Base-by-base conservation (phyloP, 37 sponge, comb jelly and placozoan species). In the Haliclona indistincta region DNA sequence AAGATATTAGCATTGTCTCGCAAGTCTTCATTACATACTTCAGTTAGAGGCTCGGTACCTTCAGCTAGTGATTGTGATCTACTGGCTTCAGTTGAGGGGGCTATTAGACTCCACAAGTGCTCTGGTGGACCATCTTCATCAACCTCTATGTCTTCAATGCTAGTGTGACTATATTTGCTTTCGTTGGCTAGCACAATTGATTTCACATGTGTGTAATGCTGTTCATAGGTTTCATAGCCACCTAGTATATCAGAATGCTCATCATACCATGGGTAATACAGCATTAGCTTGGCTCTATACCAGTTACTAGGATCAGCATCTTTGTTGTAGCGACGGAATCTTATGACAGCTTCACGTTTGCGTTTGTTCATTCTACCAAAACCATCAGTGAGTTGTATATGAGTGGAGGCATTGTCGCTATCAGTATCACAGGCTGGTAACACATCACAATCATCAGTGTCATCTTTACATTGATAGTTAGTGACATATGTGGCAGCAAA, bases 71-170 rank as follows among this genome's bases (percentile, higher is more conserved):
- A 25, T 19, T 42, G 45, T 3, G 51, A 1, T 32, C 35, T 35
- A 3, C 40, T 23, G n/a, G 70, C 65, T 7, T 65, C 72, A 37
- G 72, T 67, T 2, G 32, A 5, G 34, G 79, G 79, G 37, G 81
- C 81, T 20, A 80, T 20, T 1, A 58, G 41, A 26, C 28, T 11
- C 81, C 81, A 80, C 2, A 55, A 43, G 62, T 80, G 72, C 53
- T 70, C 54, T 7, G 71, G 64, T 37, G 65, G 64, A 47, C 64
- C 64, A 43, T 55, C 22, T 38, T n/a, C 54, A 66, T 67, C 26
- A 47, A 26, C 42, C 19, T 28, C 10, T 6, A 34, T 5, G 49
- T 79, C 34, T 20, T 80, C 38, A 29, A 80, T 13, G 3, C 64
- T 2, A 6, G 39, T 37, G 6, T 34, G 17, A n/a, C 36, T 43